A percentile compares a stretch with the other conserved stretches of the same genome.
Evolutionary conservation across 1,140 invertebrate genomes (phyloP).

Genomic region (Hestina assimilis): DNA sequence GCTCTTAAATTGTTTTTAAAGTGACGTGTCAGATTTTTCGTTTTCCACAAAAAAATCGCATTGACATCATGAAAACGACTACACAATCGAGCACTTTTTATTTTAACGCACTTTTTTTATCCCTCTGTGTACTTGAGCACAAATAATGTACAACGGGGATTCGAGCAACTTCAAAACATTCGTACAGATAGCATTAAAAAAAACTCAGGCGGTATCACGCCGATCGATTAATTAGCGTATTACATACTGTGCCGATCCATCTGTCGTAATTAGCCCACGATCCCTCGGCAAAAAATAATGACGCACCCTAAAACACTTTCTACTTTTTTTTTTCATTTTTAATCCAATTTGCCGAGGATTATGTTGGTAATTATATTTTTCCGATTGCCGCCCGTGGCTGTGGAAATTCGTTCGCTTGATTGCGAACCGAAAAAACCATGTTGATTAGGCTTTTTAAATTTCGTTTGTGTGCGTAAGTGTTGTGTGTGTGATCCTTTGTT

Average conservation of each 20-base stretch:
- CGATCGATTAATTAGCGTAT: slow-evolving; percentile 76
- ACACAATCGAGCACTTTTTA: slow-evolving; percentile 9
- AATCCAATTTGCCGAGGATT: slow-evolving; percentile 80
- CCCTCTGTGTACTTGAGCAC: slow-evolving; percentile 12
- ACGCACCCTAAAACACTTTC: slow-evolving; percentile 76
- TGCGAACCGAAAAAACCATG: slow-evolving; percentile 67
- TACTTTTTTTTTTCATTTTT: slow-evolving; percentile 77
- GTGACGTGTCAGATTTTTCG: not conserved
- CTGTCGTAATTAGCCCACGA: slow-evolving; percentile 72
- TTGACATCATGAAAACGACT: not conserved
- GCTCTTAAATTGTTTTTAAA: no score
- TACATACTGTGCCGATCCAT: slow-evolving; percentile 72
- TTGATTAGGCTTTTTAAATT: slow-evolving; percentile 71
- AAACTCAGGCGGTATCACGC: slow-evolving; percentile 45
- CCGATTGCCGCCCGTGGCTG: slow-evolving; percentile 67
- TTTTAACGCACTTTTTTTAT: slow-evolving; percentile 10
- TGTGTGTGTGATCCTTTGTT: slow-evolving; percentile 2
- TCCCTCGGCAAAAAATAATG: slow-evolving; percentile 75
- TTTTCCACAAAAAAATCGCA: not conserved
- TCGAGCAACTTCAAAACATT: slow-evolving; percentile 22
- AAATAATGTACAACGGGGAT: slow-evolving; percentile 13
- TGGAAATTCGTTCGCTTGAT: slow-evolving; percentile 69
- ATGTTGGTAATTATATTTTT: slow-evolving; percentile 79
- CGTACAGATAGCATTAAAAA: slow-evolving; percentile 40
- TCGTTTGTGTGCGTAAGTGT: slow-evolving; percentile 41